Percentiles rank a stretch among this genome's conserved stretches.
Evolutionary conservation across 1,140 invertebrate species (phyloP).

Genomic region (Melipona quadrifasciata): DNA sequence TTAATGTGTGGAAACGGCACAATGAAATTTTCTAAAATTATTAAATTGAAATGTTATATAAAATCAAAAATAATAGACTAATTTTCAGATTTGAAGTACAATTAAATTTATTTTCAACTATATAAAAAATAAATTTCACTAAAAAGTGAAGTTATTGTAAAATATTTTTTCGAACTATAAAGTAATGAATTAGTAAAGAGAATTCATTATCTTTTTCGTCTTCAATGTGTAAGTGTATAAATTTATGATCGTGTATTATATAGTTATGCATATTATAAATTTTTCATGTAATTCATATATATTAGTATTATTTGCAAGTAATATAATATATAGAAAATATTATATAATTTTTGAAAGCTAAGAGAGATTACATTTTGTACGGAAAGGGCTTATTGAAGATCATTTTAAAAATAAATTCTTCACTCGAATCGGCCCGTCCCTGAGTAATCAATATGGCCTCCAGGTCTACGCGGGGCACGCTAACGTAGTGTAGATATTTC

Average conservation of each 20-base stretch:
- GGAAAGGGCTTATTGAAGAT: constrained; percentile 33
- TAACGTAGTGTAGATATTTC: constrained; percentile 51
- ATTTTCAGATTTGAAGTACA: background rate
- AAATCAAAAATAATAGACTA: background rate
- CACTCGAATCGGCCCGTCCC: constrained; percentile 72
- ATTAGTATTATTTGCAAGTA: background rate
- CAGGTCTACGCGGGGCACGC: constrained; percentile 67
- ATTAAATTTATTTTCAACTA: background rate
- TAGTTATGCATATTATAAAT: constrained; percentile 7
- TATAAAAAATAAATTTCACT: background rate
- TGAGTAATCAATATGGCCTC: constrained; percentile 79
- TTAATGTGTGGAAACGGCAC: background rate
- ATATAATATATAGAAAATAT: background rate
- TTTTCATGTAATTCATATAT: background rate
- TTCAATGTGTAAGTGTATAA: constrained; percentile 29
- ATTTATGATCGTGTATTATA: constrained; percentile 11
- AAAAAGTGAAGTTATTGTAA: background rate
- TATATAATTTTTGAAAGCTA: background rate
- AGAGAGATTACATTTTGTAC: constrained; percentile 7
- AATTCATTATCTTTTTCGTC: constrained; percentile 63
- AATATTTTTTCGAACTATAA: background rate
- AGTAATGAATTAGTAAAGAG: constrained; percentile 40
- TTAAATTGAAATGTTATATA: background rate
- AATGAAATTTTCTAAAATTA: background rate
- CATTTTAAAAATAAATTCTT: constrained; percentile 65